These are phyloP conservation scores for Neomonachus schauinslandi DNA, from an alignment of 2,113 vertebrate species.

Conservation along the genomic window DNA sequence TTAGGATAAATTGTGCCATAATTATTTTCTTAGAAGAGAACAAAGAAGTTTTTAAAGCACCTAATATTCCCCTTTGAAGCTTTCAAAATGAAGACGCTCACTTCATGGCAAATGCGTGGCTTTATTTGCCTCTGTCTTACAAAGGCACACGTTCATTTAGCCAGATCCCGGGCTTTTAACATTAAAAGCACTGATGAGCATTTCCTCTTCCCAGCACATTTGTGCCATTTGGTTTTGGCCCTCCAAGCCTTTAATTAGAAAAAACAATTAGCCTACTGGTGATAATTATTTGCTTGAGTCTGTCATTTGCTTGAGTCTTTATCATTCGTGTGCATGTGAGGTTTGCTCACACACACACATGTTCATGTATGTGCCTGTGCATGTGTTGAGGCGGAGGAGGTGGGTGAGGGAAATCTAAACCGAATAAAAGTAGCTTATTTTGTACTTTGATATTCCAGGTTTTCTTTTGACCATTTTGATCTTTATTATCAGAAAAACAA, in stretches of 20 bases:
- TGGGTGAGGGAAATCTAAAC: not conserved
- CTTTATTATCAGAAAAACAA: not conserved
- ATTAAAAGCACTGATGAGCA: not conserved
- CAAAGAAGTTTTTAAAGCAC: constrained; percentile 77
- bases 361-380: not conserved
- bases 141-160: constrained; percentile 53
- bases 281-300: not conserved
- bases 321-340: accelerated
- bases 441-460: not conserved
- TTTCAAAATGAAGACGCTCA: constrained; percentile 61
- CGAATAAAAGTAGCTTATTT: not conserved
- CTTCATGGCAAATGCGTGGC: not conserved
- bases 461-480: not conserved
- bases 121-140: constrained; percentile 39
- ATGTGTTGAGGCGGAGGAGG: not conserved
- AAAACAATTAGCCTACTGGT: not conserved
- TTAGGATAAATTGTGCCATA: constrained; percentile 82
- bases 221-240: not conserved
- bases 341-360: not conserved
- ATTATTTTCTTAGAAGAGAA: constrained; percentile 83
- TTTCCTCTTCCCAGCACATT: not conserved
- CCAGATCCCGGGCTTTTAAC: not conserved
- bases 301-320: not conserved
- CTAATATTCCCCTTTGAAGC: constrained; percentile 75
- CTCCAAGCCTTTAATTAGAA: constrained; percentile 62